phyloP scores from a whole-genome alignment of 2,888 invertebrate genomes.

The Crocallis elinguaria region DNA sequence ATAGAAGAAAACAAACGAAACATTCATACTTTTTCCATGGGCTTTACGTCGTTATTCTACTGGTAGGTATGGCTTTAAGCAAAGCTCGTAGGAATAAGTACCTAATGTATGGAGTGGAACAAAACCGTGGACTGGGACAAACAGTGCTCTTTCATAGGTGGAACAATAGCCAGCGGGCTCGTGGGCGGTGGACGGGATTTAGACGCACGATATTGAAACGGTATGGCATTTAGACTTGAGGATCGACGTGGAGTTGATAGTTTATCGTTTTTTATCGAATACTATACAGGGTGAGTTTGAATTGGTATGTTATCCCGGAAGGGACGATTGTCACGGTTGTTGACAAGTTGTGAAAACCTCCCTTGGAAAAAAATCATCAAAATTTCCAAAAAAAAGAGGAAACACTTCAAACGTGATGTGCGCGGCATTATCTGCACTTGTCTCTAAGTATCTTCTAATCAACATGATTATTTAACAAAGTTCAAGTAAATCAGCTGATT shows the following conservation, averaged over 20 bases:
- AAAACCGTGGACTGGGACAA: constrained; percentile 41
- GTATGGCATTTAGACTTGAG: background rate
- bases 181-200: constrained; percentile 40
- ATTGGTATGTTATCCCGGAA: too few relatives aligned
- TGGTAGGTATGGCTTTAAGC: background rate
- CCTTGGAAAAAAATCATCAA: too few relatives aligned
- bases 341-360: too few relatives aligned
- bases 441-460: too few relatives aligned
- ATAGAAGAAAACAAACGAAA: background rate
- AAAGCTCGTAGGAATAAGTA: constrained; percentile 42
- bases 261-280: background rate
- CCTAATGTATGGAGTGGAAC: constrained; percentile 46
- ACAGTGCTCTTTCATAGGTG: constrained; percentile 46
- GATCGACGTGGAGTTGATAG: background rate
- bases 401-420: too few relatives aligned
- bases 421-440: too few relatives aligned
- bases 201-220: constrained; percentile 35
- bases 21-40: background rate
- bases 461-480: too few relatives aligned
- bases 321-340: too few relatives aligned
- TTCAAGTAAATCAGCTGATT: too few relatives aligned
- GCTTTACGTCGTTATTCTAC: background rate
- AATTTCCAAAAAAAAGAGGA: too few relatives aligned
- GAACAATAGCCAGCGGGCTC: constrained; percentile 42
- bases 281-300: too few relatives aligned